A percentile compares a stretch with the other conserved stretches of the same genome.
Conservation (phyloP, 1,140 invertebrate species). For the Magallana gigas region DNA sequence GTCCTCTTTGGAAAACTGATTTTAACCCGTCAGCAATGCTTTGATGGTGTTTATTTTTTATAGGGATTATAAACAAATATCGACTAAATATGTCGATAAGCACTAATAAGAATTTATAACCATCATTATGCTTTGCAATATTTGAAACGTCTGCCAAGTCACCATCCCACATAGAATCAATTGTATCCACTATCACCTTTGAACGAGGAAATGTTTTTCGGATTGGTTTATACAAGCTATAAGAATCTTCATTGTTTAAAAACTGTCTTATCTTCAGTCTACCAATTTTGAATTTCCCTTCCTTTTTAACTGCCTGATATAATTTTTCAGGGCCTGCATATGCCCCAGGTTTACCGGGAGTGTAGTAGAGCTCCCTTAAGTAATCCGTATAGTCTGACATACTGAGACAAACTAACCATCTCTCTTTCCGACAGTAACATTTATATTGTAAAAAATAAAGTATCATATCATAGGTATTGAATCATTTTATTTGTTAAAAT, state of each 20-base stretch:
- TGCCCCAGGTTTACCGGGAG: conserved; percentile 42
- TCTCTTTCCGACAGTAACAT: not conserved
- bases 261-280: no score
- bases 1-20: conserved; percentile 9
- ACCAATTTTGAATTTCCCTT: no score
- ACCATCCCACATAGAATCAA: conserved; percentile 47
- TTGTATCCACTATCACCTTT: conserved; percentile 25
- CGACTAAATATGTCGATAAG: conserved; percentile 47
- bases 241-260: not conserved
- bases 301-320: no score
- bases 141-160: conserved; percentile 43
- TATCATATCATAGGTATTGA: no score
- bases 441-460: not conserved
- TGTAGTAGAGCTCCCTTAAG: conserved; percentile 19
- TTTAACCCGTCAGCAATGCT: conserved; percentile 29
- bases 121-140: conserved; percentile 8
- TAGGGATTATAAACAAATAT: conserved; percentile 31
- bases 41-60: conserved; percentile 43
- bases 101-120: conserved; percentile 40
- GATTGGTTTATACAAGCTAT: conserved; percentile 36
- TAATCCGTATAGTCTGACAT: conserved; percentile 34
- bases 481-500: not conserved
- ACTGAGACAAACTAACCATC: not conserved
- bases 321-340: conserved; percentile 23
- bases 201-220: conserved; percentile 24